phyloP scores from a whole-genome alignment of 2,888 invertebrate species.

The Imbricaverruca yamaguchii region DNA sequence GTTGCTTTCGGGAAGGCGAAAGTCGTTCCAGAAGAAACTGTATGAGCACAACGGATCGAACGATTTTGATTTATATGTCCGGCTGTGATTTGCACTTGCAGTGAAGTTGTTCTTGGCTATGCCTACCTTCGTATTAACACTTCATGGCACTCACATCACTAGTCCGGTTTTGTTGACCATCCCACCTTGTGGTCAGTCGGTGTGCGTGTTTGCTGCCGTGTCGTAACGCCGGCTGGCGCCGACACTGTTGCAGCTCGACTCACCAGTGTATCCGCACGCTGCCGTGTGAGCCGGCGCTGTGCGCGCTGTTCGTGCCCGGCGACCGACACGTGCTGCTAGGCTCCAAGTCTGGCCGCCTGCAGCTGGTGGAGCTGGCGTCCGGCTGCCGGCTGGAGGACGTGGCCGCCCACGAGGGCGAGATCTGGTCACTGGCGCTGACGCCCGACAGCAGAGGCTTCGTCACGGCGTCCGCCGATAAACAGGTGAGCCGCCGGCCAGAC shows the following conservation, averaged over 20 bases:
- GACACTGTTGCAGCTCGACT: neutral
- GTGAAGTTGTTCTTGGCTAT: no score
- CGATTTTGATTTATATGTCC: no score
- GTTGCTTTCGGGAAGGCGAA: no score
- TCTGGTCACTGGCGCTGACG: conserved; percentile 67
- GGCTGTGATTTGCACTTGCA: no score
- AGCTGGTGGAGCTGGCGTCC: conserved; percentile 75
- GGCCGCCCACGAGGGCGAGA: conserved; percentile 67
- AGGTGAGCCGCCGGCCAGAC: neutral
- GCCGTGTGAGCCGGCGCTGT: conserved; percentile 40
- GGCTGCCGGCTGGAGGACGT: conserved; percentile 73
- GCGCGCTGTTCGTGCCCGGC: conserved; percentile 73
- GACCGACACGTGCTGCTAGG: conserved; percentile 86
- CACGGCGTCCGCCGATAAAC: conserved; percentile 25
- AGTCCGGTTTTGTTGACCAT: no score
- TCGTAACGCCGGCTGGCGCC: no score
- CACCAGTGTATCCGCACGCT: conserved; percentile 16
- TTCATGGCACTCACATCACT: no score
- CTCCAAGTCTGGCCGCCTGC: conserved; percentile 69
- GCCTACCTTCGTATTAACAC: no score
- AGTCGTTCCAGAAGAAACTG: no score
- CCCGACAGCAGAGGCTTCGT: conserved; percentile 62
- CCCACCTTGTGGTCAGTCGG: no score
- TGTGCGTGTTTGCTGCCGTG: no score
- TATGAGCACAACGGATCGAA: no score